Conservation (phyloP, 2,888 invertebrate genomes). For the Diaprepes abbreviatus region DNA sequence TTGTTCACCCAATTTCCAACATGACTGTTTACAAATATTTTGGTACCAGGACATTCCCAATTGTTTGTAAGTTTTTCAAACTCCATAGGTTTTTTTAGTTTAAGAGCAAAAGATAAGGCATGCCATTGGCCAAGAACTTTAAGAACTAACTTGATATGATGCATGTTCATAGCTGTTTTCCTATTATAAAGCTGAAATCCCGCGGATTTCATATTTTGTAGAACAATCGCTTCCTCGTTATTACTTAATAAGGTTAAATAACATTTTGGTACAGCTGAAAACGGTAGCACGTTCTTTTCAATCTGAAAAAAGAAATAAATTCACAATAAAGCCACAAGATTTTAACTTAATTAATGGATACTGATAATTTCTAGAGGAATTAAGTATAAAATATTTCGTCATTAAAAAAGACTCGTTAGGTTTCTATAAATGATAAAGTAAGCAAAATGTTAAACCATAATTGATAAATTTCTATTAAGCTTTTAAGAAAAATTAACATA, state of each 20-base stretch:
- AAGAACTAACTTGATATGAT: constrained; percentile 48
- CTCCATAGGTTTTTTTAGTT: constrained; percentile 37
- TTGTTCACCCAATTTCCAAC: constrained; percentile 25
- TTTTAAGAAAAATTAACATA: too few relatives aligned
- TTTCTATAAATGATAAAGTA: too few relatives aligned
- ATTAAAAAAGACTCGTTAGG: too few relatives aligned
- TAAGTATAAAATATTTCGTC: too few relatives aligned
- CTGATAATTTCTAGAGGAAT: too few relatives aligned
- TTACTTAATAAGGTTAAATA: constrained; percentile 40
- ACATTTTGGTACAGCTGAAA: constrained; percentile 49
- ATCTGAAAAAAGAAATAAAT: too few relatives aligned
- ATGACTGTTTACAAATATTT: constrained; percentile 28
- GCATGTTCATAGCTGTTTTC: constrained; percentile 40
- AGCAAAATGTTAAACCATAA: too few relatives aligned
- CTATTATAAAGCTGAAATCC: constrained; percentile 49
- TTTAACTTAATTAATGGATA: too few relatives aligned
- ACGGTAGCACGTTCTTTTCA: constrained; percentile 28
- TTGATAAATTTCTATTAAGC: too few relatives aligned
- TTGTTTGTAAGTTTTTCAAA: constrained; percentile 30
- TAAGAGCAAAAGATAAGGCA: constrained; percentile 51
- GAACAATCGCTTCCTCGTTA: constrained; percentile 43
- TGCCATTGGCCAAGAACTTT: constrained; percentile 50
- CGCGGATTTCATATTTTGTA: constrained; percentile 46
- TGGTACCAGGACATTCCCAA: constrained; percentile 19
- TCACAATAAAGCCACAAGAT: too few relatives aligned